Percentiles rank a stretch among this genome's conserved stretches.
phyloP scores from a whole-genome alignment of 2,113 vertebrate genomes.

The Phasianus colchicus region DNA sequence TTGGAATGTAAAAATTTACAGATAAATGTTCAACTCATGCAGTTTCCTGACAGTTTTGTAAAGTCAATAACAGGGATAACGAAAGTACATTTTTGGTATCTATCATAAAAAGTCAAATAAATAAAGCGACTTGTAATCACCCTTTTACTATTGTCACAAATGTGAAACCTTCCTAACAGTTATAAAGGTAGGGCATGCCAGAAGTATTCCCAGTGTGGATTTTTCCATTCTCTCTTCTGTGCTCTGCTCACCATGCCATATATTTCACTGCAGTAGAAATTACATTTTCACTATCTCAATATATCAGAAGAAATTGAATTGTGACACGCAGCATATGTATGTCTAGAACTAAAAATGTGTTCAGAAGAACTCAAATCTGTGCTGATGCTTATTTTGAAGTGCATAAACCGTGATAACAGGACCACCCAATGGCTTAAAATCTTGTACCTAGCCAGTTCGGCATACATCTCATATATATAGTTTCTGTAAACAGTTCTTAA shows the following conservation, averaged over 20 bases:
- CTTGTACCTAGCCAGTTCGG: background rate
- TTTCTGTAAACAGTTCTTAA: too few species aligned
- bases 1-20: conserved; percentile 10
- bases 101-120: background rate
- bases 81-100: background rate
- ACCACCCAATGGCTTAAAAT: background rate
- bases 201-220: background rate
- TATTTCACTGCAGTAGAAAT: background rate
- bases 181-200: background rate
- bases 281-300: background rate
- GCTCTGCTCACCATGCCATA: background rate
- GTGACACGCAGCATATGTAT: background rate
- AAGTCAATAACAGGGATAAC: background rate
- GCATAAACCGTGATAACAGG: background rate
- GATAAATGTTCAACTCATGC: background rate
- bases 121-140: background rate
- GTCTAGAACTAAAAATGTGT: background rate
- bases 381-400: background rate
- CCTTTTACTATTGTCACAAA: background rate
- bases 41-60: background rate
- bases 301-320: background rate
- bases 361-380: background rate
- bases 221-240: background rate
- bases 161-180: background rate
- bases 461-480: background rate